These are phyloP conservation scores for Prorops nasuta DNA, from an alignment of 1,140 invertebrate genomes.

Conservation along the genomic window DNA sequence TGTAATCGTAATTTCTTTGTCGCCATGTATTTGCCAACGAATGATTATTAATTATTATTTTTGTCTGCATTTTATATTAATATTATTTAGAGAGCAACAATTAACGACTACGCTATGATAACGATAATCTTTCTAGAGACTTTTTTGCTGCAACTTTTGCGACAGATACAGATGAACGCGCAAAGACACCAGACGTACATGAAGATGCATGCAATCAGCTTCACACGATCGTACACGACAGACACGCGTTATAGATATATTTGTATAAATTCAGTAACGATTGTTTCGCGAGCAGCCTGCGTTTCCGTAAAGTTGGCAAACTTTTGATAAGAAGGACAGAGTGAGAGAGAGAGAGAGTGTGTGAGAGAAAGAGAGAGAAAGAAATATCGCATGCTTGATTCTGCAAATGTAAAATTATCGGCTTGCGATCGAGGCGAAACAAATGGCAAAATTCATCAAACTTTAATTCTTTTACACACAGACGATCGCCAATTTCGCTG, in stretches of 20 bases:
- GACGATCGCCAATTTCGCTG: too few relatives aligned
- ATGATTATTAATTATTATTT: slow-evolving; percentile 39
- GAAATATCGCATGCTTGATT: slow-evolving; percentile 27
- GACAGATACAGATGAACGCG: too few relatives aligned
- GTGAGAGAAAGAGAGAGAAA: background rate
- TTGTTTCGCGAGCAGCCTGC: background rate
- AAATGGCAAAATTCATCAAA: too few relatives aligned
- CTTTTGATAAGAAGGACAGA: background rate
- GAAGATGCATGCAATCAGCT: too few relatives aligned
- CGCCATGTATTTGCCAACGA: slow-evolving; percentile 58
- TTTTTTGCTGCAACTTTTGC: too few relatives aligned
- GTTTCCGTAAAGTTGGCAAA: background rate
- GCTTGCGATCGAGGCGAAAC: too few relatives aligned
- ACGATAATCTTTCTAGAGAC: slow-evolving; percentile 54
- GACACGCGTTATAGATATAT: background rate
- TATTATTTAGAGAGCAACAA: slow-evolving; percentile 50
- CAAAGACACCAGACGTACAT: too few relatives aligned
- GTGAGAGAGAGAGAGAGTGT: background rate
- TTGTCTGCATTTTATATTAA: slow-evolving; percentile 49
- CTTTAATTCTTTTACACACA: too few relatives aligned
- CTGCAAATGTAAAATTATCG: too few relatives aligned
- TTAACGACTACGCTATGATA: slow-evolving; percentile 45
- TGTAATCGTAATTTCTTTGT: slow-evolving; percentile 50
- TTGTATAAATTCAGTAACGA: slow-evolving; percentile 4
- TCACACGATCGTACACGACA: slow-evolving; percentile 1